A percentile compares a stretch with the other conserved stretches of the same genome.
Evolutionary conservation across 2,797 vertebrate species (phyloP).

Genomic region (Sciurus vulgaris): DNA sequence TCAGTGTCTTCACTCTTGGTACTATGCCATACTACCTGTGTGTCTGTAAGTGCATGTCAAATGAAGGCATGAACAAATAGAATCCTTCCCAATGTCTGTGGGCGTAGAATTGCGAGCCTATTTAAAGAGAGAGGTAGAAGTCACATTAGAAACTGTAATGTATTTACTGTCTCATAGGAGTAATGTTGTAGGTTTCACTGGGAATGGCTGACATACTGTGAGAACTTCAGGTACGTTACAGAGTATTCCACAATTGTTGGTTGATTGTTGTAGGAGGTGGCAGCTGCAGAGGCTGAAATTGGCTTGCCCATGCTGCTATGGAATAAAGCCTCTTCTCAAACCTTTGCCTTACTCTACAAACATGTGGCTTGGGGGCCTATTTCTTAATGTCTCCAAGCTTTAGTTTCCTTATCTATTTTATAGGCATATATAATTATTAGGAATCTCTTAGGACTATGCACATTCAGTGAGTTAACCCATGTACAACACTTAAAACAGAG

Average conservation of each 20-base stretch:
- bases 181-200: not conserved
- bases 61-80: not conserved
- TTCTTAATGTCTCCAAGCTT: not conserved
- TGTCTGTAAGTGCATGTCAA: not conserved
- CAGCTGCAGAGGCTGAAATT: not conserved
- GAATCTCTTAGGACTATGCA: not conserved
- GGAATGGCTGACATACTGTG: not conserved
- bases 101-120: not conserved
- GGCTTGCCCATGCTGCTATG: not conserved
- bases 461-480: conserved; percentile 3
- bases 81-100: not conserved
- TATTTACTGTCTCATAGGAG: not conserved
- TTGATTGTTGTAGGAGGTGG: not conserved
- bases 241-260: not conserved
- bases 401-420: conserved; percentile 35
- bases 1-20: not conserved
- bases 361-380: not conserved
- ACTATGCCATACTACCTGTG: not conserved
- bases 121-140: not conserved
- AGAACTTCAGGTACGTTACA: not conserved
- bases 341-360: not conserved
- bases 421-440: not conserved
- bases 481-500: not conserved
- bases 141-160: not conserved
- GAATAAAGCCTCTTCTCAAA: not conserved